Conservation (phyloP, 2,797 vertebrate species). For the Parauchenoglanis punctatus region DNA sequence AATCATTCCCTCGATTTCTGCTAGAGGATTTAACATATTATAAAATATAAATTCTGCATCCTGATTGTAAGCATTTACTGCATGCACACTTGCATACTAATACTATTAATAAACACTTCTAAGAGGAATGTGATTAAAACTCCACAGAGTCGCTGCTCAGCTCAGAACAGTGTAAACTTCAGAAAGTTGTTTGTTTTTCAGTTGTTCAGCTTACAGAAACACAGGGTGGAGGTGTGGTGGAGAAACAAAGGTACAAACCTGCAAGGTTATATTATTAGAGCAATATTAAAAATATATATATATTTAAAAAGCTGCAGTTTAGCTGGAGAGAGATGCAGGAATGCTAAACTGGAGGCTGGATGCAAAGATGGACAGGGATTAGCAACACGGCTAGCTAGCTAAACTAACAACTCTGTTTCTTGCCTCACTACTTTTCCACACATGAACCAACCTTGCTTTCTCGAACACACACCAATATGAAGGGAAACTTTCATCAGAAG, state of each 20-base stretch:
- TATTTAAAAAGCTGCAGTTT: too few species aligned
- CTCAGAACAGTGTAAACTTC: neutral
- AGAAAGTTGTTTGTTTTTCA: too few species aligned
- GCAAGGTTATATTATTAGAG: too few species aligned
- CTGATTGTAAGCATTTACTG: neutral
- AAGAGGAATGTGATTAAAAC: neutral
- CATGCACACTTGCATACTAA: neutral
- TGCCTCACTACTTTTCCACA: neutral
- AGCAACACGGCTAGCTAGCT: slow-evolving; percentile 40
- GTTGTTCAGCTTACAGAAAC: neutral
- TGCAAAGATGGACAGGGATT: neutral
- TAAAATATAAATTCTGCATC: neutral
- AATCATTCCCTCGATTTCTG: neutral
- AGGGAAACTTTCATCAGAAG: neutral
- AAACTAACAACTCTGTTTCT: neutral
- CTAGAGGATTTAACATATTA: neutral
- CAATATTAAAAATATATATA: too few species aligned
- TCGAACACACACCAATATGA: neutral
- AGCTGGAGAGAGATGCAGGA: neutral
- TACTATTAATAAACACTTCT: neutral
- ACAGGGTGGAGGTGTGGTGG: too few species aligned
- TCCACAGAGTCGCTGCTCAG: neutral
- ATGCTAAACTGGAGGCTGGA: neutral
- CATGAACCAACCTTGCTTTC: neutral
- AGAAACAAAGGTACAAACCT: neutral